Percentiles rank a stretch among this genome's conserved stretches.
phyloP scores from a whole-genome alignment of 2,113 vertebrate genomes.

The Anseranas semipalmata region DNA sequence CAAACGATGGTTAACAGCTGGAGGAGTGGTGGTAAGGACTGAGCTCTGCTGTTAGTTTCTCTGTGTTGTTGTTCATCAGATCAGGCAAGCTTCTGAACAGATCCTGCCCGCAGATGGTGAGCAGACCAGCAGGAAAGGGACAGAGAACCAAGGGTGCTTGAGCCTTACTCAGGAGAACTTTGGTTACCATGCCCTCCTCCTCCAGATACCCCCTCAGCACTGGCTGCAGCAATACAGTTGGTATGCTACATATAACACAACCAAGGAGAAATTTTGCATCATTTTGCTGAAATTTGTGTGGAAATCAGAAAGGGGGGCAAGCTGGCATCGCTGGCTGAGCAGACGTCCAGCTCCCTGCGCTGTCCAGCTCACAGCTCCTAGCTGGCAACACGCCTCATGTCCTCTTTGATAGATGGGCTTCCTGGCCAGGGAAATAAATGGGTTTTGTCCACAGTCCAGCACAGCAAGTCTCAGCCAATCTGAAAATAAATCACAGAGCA shows the following conservation, averaged over 20 bases:
- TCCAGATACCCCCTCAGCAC: background rate
- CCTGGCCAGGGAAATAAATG: background rate
- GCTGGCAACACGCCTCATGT: background rate
- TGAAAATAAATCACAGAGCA: background rate
- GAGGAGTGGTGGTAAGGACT: background rate
- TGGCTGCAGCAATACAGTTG: background rate
- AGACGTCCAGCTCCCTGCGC: background rate
- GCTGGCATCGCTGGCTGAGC: background rate
- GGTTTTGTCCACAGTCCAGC: background rate
- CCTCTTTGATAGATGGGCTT: background rate
- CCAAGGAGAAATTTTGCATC: accelerated
- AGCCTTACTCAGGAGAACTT: background rate
- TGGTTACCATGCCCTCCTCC: background rate
- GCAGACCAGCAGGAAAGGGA: background rate
- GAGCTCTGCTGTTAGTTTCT: background rate
- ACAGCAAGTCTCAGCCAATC: background rate
- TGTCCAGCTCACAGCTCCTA: background rate
- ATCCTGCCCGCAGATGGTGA: background rate
- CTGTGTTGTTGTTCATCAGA: background rate
- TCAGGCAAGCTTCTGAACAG: background rate
- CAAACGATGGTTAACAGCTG: background rate
- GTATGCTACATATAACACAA: accelerated
- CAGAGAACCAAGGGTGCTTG: background rate
- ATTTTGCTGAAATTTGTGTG: background rate
- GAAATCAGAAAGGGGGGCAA: background rate